Base-by-base conservation (phyloP, 2,888 invertebrate species). In the Drosophila kanekoi region DNA sequence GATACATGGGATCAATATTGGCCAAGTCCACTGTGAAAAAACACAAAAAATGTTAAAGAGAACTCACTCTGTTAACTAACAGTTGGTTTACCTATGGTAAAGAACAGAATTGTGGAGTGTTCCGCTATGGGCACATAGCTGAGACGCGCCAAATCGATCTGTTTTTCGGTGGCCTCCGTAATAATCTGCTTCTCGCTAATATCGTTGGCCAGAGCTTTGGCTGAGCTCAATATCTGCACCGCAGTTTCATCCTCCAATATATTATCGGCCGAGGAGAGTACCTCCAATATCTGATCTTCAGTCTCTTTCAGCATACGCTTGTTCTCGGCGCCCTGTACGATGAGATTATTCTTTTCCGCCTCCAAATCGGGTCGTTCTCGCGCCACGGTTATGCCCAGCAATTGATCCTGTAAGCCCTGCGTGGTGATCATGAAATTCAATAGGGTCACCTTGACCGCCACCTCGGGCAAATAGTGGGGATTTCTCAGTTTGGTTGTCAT, bases 1-100 rank as follows among this genome's bases (percentile, higher is more conserved):
- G 98, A 92, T 99, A 99, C 98, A 98, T 98, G 2, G 98, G 98
- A 93, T 99, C 98, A 77, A 99, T 97, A 88, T 96, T 96, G 6
- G 97, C 96, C 88, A 99, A 93, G 64, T 97, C 96, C 64, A 95
- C 96, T 96, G 90, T 54, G 93, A 93, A 65, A 40, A 52, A 58
- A 13, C 2, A 28, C 1, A 66, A 56, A 43, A 53, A 56, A 44
- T 38, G 52, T 61, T 28, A 28, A 11, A 3, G 4, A 6, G 1
- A 4, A 10, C 2, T 2, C 2, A 28, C 10, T 33, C 20, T 37
- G 20, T 33, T 38, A 6, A 38, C 1, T 5, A 11, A 38, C 13
- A 57, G 13, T 16, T 32, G 1, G 3, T 4, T 56, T 93, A 96
- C 96, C 96, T 66, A 96, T 96, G 8, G 97, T 96, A 93, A 98